Evolutionary conservation across 2,888 invertebrate species (phyloP), one percentile per base, ranked within the genome.

Genomic region (Scaptomyza caliginosa): DNA sequence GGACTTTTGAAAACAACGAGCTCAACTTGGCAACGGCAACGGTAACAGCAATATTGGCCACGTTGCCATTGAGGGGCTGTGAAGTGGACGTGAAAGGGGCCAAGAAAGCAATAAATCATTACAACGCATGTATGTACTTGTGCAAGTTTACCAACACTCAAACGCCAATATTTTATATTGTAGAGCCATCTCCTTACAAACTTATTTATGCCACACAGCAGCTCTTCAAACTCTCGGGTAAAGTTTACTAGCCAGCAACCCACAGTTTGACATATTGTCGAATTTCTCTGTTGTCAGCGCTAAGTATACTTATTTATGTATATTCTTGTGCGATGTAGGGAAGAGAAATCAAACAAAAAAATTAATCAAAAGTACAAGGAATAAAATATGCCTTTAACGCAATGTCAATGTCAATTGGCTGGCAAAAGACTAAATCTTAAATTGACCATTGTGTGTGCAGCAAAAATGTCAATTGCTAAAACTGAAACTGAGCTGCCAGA

Each of bases 191-290:
- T 5, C 42, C 49, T 50, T 32, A 49, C 7, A 83, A 83, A 86
- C 84, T 83, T 83, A 74, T 85, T 77, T 72, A 84, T 81, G 84
- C 74, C 74, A 67, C 85, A 59, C 77, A 54, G 75, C 71, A 82
- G 59, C 85, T 67, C 85, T 81, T 82, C 79, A 73, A 82, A 83
- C 81, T 83, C 83, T 83, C 67, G 68, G 67, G 66, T 68, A 75
- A 79, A 77, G 67, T 77, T 74, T 78, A 57, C 63, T 68, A 68
- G 76, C 67, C 70, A 74, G 57, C 70, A 80, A 72, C 72, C 83
- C 86, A 84, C 83, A 83, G 66, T 67, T 76, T 86, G 86, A 86
- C 83, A 86, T 83, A 86, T 86, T 80, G 83, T 77, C 84, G 86
- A 73, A 34, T 76, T 72, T 78, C 72, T 67, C 71, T 69, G 76